Evolutionary conservation across 2,113 vertebrate genomes (phyloP), one percentile per base, ranked within the genome.

Genomic region (Bujurquina vittata): DNA sequence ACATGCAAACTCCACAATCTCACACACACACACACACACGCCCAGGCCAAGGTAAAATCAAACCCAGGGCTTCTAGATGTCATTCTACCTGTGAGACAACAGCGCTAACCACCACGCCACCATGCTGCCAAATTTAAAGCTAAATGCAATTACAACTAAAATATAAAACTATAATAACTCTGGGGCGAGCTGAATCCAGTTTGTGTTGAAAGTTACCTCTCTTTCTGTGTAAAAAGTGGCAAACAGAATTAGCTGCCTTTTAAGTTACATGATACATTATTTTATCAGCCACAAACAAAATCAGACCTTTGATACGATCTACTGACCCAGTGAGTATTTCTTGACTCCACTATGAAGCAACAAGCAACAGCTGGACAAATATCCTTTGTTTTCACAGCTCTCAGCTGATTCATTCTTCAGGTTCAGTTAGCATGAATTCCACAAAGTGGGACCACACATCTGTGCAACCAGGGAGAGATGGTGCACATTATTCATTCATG

Each of bases 341-440:
- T 62, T 46, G 12, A 23, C 22, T 77, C 26, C 37, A 9, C 59
- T 5, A 54, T 26, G 69, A 72, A 9, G 46, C 67, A 72, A 72
- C 46, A 83, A 78, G 73, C 58, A 77, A 62, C 81, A 90, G 84
- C 86, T 90, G 88, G 35, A 60, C 67, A 61, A 72, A 81, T 0
- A 79, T 35, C 58, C 58, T 85, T 84, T 90, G 54, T 88, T 88
- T 85, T 81, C 80, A 79, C 76, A 62, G 84, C 65, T 40, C 67
- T 65, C 74, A 29, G 84, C 75, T 73, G 84, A 69, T 49, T 83
- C 88, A 59, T 79, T 49, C 76, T 54, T 84, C 23, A 0, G 22
- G 35, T 40, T 80, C 29, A 23, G 65, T 43, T 40, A 54, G 22
- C 61, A 63, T 61, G 43, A 82, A 61, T 55, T 76, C 57, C 59